phyloP scores from a whole-genome alignment of 2,888 invertebrate genomes.

The Polydrusus cervinus region DNA sequence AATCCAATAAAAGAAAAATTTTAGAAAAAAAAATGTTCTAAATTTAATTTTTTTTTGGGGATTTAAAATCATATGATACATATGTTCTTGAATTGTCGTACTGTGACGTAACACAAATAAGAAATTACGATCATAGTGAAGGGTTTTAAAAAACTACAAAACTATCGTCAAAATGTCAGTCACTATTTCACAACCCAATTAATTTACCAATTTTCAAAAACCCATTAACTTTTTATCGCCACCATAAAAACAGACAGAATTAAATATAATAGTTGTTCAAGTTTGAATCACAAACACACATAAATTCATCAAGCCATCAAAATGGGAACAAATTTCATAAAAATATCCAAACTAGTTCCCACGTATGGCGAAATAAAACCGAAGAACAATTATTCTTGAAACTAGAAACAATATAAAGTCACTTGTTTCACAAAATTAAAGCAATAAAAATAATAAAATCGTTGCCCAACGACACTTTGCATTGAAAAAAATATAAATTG shows the following conservation, averaged over 20 bases:
- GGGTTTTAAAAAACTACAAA: neutral
- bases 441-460: conserved; percentile 58
- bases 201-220: neutral
- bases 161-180: too few relatives aligned
- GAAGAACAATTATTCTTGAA: conserved; percentile 59
- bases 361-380: conserved; percentile 59
- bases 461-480: conserved; percentile 43
- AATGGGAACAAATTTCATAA: conserved; percentile 51
- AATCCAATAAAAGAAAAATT: too few relatives aligned
- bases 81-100: too few relatives aligned
- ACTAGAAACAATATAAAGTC: conserved; percentile 61
- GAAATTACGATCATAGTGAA: too few relatives aligned
- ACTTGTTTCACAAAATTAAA: conserved; percentile 58
- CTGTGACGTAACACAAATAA: too few relatives aligned
- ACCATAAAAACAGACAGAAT: conserved; percentile 18
- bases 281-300: conserved; percentile 18
- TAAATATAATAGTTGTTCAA: conserved; percentile 22
- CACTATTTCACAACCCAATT: neutral
- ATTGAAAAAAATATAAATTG: conserved; percentile 43
- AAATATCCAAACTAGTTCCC: conserved; percentile 57
- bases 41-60: too few relatives aligned
- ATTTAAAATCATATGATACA: too few relatives aligned
- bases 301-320: conserved; percentile 40
- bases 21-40: too few relatives aligned
- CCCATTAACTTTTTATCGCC: neutral